Base-by-base conservation (phyloP, 2,797 vertebrate species). In the Spinibarbus caldwelli region DNA sequence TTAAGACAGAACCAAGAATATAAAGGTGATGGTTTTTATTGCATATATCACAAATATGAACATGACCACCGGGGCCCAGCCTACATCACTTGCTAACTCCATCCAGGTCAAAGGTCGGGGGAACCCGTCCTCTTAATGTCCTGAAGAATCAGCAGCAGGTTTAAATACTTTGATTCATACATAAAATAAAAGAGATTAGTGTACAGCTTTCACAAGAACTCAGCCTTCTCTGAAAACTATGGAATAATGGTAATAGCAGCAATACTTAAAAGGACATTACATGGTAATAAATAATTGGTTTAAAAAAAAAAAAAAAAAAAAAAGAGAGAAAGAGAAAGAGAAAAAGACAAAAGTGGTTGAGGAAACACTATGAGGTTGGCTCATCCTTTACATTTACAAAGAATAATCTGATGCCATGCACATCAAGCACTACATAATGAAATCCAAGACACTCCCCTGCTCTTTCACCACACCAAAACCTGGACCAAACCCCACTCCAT, bases 101-200 rank as follows among this genome's bases (percentile, higher is more conserved):
- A 95, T 93, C 94, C 93, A 93, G 95, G 93, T 95, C 86, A 72
- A 76, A 45, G 78, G 52, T 78, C 75, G 86, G 84, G 80, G 73
- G 85, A 85, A 86, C 87, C 79, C 54, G 82, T 93, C 92, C 91
- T 38, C 59, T 67, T 86, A 92, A 95, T 94, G 83, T 88, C 86
- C 82, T 76, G 90, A 86, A 87, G 88, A 88, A 89, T 91, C 80
- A 86, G 91, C 92, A 93, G 89, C 89, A 94, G 95, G 95, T 95
- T 96, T 96, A 96, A 96, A 95, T 96, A 96, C 93, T 95, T 93
- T 94, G 92, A 96, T 95, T 96, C 94, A 94, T 95, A 96, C 95
- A 96, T 96, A 94, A 93, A 94, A 97, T 95, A 93, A n/a, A n/a
- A 95, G 93, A 95, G 95, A 96, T 97, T 98, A 98, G 97, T 98